These are phyloP conservation scores for Lota lota DNA, from an alignment of 2,113 vertebrate genomes.

Conservation along the genomic window DNA sequence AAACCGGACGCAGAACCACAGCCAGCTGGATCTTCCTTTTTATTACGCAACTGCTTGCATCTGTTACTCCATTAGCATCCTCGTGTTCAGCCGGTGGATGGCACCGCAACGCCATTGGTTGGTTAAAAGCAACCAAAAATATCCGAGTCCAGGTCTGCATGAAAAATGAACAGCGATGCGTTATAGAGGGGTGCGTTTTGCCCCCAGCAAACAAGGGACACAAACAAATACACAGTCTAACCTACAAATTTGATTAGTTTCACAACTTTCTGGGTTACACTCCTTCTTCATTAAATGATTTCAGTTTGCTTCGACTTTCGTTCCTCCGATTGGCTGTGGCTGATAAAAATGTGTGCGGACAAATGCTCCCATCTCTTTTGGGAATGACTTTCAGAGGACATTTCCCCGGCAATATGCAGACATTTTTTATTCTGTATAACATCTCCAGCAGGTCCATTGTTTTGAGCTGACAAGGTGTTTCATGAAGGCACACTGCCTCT, in stretches of 20 bases:
- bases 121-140: no score
- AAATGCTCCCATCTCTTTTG: slow-evolving; percentile 69
- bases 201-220: no score
- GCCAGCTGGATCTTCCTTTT: slow-evolving; percentile 33
- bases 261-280: slow-evolving; percentile 36
- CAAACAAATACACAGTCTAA: slow-evolving; percentile 25
- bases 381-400: slow-evolving; percentile 64
- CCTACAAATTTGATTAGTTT: slow-evolving; percentile 37
- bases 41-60: slow-evolving; percentile 57
- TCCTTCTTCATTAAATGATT: slow-evolving; percentile 48
- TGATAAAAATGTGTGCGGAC: slow-evolving; percentile 68
- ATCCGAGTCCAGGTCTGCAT: no score
- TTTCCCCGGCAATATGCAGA: slow-evolving; percentile 69
- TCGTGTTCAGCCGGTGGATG: no score
- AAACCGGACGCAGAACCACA: slow-evolving; percentile 13
- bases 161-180: no score
- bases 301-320: slow-evolving; percentile 56
- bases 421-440: slow-evolving; percentile 63
- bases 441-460: slow-evolving; percentile 72
- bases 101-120: no score
- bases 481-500: slow-evolving; percentile 64
- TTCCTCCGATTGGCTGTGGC: slow-evolving; percentile 37
- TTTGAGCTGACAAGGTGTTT: slow-evolving; percentile 75
- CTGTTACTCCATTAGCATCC: no score
- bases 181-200: no score